phyloP scores from a whole-genome alignment of 2,888 invertebrate species.

The Xestia ashworthii region DNA sequence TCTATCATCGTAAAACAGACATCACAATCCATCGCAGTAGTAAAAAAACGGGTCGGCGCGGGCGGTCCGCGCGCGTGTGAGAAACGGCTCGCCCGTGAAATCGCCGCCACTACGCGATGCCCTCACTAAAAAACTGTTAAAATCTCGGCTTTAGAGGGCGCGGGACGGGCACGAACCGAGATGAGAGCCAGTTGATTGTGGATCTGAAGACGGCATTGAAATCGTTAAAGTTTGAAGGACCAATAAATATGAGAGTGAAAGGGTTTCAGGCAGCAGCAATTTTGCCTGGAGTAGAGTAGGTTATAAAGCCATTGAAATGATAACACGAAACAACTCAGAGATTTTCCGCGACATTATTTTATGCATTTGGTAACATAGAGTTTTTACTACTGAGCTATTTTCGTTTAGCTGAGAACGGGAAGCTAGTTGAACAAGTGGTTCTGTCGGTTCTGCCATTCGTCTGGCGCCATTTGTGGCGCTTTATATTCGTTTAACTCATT shows the following conservation, averaged over 20 bases:
- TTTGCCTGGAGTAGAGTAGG: neutral
- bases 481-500: slow-evolving; percentile 41
- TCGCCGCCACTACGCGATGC: slow-evolving; percentile 65
- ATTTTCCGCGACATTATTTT: neutral
- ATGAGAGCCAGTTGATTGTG: neutral
- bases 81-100: slow-evolving; percentile 70
- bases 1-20: slow-evolving; percentile 69
- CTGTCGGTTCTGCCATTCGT: neutral
- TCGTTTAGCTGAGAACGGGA: neutral
- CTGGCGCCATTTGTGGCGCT: slow-evolving; percentile 22
- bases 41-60: slow-evolving; percentile 68
- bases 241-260: neutral
- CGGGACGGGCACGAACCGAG: slow-evolving; percentile 57
- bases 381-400: slow-evolving; percentile 2
- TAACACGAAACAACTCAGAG: neutral
- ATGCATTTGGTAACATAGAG: neutral
- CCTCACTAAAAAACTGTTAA: slow-evolving; percentile 57
- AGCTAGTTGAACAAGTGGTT: neutral
- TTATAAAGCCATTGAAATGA: neutral
- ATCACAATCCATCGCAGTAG: slow-evolving; percentile 52
- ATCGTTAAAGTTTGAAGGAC: neutral
- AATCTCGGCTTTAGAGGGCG: slow-evolving; percentile 42
- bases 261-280: neutral
- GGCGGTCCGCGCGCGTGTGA: slow-evolving; percentile 71
- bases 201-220: neutral